Percentiles rank a stretch among this genome's conserved stretches.
These are phyloP conservation scores for Scelioninae gen. 2 DNA, from an alignment of 2,888 invertebrate species.

Conservation along the genomic window DNA sequence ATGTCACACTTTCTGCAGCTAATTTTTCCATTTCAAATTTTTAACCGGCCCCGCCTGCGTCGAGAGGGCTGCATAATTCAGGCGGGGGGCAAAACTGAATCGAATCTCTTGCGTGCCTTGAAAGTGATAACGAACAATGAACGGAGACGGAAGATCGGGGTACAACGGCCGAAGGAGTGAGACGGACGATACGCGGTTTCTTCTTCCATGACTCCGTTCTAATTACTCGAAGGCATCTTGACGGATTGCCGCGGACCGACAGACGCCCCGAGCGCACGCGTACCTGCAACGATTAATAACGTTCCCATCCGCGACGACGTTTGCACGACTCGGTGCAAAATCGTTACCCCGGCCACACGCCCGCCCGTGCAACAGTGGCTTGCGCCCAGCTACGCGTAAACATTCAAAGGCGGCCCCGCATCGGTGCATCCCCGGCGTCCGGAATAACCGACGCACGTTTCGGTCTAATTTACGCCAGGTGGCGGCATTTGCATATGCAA, in stretches of 20 bases:
- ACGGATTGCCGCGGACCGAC: constrained; percentile 10
- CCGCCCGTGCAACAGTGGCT: constrained; percentile 17
- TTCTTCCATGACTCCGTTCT: no score
- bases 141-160: no score
- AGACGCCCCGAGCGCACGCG: constrained; percentile 44
- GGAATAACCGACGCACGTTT: constrained; percentile 51
- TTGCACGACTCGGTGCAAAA: constrained; percentile 39
- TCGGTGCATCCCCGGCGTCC: constrained; percentile 19
- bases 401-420: constrained; percentile 50
- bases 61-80: no score
- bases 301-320: constrained; percentile 44
- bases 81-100: no score
- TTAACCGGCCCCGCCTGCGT: no score
- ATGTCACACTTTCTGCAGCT: no score
- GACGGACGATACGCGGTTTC: no score
- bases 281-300: constrained; percentile 51
- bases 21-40: no score
- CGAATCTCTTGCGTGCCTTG: no score
- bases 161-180: no score
- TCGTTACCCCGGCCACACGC: constrained; percentile 26
- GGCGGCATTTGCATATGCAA: constrained; percentile 57
- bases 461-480: constrained; percentile 55
- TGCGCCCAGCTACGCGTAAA: constrained; percentile 41
- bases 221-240: constrained; percentile 22
- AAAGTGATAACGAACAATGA: no score